A percentile compares a stretch with the other conserved stretches of the same genome.
phyloP scores from a whole-genome alignment of 1,140 invertebrate genomes.

The Eriocheir sinensis region DNA sequence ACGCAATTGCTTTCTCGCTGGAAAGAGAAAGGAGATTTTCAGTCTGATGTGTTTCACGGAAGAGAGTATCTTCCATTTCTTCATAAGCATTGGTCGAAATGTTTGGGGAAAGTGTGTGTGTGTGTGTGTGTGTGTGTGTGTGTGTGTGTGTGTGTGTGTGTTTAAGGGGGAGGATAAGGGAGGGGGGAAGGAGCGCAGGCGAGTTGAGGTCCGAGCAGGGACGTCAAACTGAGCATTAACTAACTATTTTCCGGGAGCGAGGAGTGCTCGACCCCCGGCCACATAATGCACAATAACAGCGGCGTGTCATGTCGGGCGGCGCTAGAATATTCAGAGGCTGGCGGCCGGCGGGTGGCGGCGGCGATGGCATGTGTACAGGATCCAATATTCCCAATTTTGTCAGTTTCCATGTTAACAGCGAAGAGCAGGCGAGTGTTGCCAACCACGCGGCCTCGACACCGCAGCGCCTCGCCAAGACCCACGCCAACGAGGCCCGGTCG shows the following conservation, averaged over 20 bases:
- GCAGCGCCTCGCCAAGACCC: background rate
- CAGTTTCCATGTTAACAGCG: slow-evolving; percentile 63
- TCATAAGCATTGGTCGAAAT: background rate
- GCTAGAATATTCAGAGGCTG: slow-evolving; percentile 37
- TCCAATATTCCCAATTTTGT: slow-evolving; percentile 66
- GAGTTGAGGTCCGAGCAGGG: background rate
- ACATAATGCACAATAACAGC: slow-evolving; percentile 23
- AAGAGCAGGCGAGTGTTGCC: slow-evolving; percentile 61
- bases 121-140: slow-evolving; percentile 61
- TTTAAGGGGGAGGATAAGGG: background rate
- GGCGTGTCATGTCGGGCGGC: slow-evolving; percentile 30
- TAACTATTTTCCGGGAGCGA: slow-evolving; percentile 15
- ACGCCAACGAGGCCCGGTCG: background rate
- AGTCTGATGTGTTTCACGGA: background rate
- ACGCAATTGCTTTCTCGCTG: background rate
- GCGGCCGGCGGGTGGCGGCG: slow-evolving; percentile 6
- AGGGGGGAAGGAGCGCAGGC: background rate
- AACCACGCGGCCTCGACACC: background rate
- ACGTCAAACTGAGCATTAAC: slow-evolving; percentile 15
- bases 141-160: slow-evolving; percentile 23
- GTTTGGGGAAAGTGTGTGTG: slow-evolving; percentile 41
- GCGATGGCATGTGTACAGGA: slow-evolving; percentile 44
- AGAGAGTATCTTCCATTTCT: background rate
- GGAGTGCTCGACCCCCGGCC: slow-evolving; percentile 7
- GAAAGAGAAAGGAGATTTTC: background rate